These are phyloP conservation scores for Oikopleura vanhoeffeni DNA, from an alignment of 23 tunicate species.

Conservation along the genomic window DNA sequence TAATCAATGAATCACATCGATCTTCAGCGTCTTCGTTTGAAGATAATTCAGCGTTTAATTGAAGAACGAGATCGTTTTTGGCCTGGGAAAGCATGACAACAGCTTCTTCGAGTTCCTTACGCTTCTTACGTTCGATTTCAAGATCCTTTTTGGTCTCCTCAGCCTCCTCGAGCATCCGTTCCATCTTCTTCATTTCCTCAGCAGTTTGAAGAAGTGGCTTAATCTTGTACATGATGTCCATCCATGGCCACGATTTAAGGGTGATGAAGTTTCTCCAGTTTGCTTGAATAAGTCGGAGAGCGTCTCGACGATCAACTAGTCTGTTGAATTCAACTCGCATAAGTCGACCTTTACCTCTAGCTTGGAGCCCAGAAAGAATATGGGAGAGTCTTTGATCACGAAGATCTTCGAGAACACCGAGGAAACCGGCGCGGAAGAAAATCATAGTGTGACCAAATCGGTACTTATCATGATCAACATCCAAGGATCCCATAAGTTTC, in stretches of 20 bases:
- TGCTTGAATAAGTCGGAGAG: constrained; percentile 34
- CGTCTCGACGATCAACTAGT: constrained; percentile 66
- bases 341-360: constrained; percentile 48
- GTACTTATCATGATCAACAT: constrained; percentile 46
- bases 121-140: constrained; percentile 73
- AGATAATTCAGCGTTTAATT: constrained; percentile 30
- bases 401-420: constrained; percentile 69
- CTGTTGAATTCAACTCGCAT: constrained; percentile 66
- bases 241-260: constrained; percentile 91
- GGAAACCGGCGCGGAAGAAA: constrained; percentile 92
- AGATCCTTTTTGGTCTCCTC: constrained; percentile 30
- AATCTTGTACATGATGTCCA: constrained; percentile 91
- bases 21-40: constrained; percentile 70
- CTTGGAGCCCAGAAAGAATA: constrained; percentile 61
- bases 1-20: constrained; percentile 70
- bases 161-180: constrained; percentile 53
- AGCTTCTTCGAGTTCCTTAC: constrained; percentile 75
- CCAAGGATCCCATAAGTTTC: constrained; percentile 46
- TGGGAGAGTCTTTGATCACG: constrained; percentile 60
- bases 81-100: constrained; percentile 65
- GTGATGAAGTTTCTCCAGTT: constrained; percentile 64
- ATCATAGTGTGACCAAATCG: constrained; percentile 79
- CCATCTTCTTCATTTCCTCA: constrained; percentile 65
- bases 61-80: constrained; percentile 71
- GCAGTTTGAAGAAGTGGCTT: constrained; percentile 83